Percentiles rank a stretch among this genome's conserved stretches.
Conservation (phyloP, 1,140 invertebrate genomes). For the Diachasmimorpha longicaudata region DNA sequence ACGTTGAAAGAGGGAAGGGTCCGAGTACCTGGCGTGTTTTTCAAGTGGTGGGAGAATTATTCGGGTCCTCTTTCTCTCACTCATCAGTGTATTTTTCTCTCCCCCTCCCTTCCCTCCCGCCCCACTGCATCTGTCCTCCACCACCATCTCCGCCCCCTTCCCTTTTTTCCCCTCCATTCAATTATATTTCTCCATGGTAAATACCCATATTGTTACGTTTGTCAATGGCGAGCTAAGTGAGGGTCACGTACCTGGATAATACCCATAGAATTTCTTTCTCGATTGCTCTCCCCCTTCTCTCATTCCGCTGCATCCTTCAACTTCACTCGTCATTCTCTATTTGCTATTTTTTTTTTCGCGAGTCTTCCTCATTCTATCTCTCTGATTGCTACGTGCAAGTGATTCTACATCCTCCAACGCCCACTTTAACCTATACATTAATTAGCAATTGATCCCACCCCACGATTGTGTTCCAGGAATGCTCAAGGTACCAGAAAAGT, state of each 20-base stretch:
- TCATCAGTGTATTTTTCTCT: slow-evolving; percentile 29
- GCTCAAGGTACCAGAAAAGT: neutral
- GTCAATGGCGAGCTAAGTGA: slow-evolving; percentile 61
- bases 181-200: slow-evolving; percentile 62
- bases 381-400: slow-evolving; percentile 4
- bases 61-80: slow-evolving; percentile 23
- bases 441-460: neutral
- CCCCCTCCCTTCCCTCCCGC: too few relatives aligned
- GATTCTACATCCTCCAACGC: neutral
- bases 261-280: slow-evolving; percentile 27
- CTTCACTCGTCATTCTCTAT: slow-evolving; percentile 9
- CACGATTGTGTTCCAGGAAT: neutral
- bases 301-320: neutral
- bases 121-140: slow-evolving; percentile 5
- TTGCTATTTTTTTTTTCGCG: slow-evolving; percentile 2
- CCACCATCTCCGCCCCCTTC: slow-evolving; percentile 1
- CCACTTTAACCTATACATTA: neutral
- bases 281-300: slow-evolving; percentile 7
- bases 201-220: slow-evolving; percentile 64
- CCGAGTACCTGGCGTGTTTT: slow-evolving; percentile 23
- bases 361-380: neutral
- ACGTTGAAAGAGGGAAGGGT: slow-evolving; percentile 47
- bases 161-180: slow-evolving; percentile 46
- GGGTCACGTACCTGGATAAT: slow-evolving; percentile 52
- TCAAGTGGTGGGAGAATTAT: slow-evolving; percentile 18